phyloP scores from a whole-genome alignment of 1,140 invertebrate species.

The Trichonephila clavata region DNA sequence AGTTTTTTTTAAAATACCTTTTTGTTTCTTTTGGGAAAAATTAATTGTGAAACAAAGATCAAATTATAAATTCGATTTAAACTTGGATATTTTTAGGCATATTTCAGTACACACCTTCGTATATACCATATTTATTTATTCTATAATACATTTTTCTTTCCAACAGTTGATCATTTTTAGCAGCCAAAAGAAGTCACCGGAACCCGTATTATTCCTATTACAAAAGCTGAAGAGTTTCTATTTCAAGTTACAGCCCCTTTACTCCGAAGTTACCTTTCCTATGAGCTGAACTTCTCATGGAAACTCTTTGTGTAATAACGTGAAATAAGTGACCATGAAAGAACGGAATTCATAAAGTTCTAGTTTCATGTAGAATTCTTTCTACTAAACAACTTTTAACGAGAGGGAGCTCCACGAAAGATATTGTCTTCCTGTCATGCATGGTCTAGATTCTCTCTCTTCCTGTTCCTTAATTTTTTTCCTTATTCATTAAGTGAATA shows the following conservation, averaged over 20 bases:
- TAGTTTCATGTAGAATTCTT: not conserved
- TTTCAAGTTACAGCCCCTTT: not conserved
- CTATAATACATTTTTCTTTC: too few relatives aligned
- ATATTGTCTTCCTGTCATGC: slow-evolving; percentile 34
- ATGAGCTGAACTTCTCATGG: not conserved
- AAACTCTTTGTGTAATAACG: not conserved
- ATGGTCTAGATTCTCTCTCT: not conserved
- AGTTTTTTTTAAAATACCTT: too few relatives aligned
- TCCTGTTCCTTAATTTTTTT: not conserved
- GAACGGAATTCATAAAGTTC: slow-evolving; percentile 42
- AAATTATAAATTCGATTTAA: too few relatives aligned
- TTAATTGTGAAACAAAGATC: too few relatives aligned
- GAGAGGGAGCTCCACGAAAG: not conserved
- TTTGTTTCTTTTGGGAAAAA: too few relatives aligned
- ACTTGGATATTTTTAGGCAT: too few relatives aligned
- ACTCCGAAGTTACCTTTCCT: not conserved
- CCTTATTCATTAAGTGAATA: slow-evolving; percentile 20
- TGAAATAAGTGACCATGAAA: slow-evolving; percentile 44
- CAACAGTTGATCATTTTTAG: too few relatives aligned
- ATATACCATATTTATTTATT: too few relatives aligned
- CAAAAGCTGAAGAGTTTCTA: not conserved
- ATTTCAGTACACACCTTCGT: too few relatives aligned
- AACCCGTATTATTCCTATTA: too few relatives aligned
- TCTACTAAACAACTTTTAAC: slow-evolving; percentile 53
- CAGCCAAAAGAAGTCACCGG: too few relatives aligned